These are phyloP conservation scores for Phalacrocorax pelagicus DNA, from an alignment of 2,113 vertebrate genomes.

Conservation along the genomic window DNA sequence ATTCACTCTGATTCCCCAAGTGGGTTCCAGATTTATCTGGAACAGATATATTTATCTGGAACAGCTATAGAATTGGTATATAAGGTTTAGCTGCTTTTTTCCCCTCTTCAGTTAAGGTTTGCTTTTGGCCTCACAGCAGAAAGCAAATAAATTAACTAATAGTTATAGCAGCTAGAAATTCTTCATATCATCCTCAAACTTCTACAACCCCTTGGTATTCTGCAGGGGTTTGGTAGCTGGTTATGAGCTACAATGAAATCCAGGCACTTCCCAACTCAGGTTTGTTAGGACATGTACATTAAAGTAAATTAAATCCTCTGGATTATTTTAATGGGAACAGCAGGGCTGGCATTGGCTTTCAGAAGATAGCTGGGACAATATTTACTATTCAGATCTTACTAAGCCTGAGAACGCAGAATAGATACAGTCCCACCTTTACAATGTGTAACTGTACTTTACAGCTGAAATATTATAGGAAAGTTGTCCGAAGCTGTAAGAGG, in stretches of 20 bases:
- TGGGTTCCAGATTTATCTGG: background rate
- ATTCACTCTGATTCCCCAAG: background rate
- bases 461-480: background rate
- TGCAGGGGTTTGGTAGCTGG: background rate
- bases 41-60: too few species aligned
- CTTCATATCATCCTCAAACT: background rate
- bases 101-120: background rate
- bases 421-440: background rate
- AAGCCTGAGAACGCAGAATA: background rate
- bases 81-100: background rate
- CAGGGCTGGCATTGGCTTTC: background rate
- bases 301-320: background rate
- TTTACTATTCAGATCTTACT: background rate
- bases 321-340: background rate
- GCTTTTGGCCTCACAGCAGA: background rate
- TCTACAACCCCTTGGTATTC: background rate
- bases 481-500: background rate
- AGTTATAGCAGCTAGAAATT: background rate
- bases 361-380: background rate
- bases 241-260: background rate
- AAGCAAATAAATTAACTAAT: background rate
- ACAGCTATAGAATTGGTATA: background rate
- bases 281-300: background rate
- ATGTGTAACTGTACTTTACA: background rate
- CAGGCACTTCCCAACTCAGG: background rate